Base-by-base conservation (phyloP, 2,113 vertebrate genomes). In the Leucoraja erinaceus region DNA sequence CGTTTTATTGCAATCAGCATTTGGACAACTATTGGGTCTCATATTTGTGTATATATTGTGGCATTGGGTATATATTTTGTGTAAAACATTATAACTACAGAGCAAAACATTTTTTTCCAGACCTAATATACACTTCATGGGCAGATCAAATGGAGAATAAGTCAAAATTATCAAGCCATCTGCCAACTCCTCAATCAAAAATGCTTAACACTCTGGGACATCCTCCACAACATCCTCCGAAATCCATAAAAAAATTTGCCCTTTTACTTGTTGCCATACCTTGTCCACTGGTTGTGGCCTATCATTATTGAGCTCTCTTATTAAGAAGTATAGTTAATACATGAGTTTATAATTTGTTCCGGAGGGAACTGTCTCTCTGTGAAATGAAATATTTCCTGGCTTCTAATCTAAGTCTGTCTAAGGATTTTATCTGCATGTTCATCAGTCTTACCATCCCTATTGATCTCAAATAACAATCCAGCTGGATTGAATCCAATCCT, bases 351-450 rank as follows among this genome's bases (percentile, higher is more conserved):
- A 59, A 84, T 14, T 28, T 61, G 25, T 59, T 59, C 25, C 81
- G 61, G 56, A 84, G 56, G 25, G 56, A 83, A 16, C 9, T 56
- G 22, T 83, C 18, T 28, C 78, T 22, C 22, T 59, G 47, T 25
- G 54, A 59, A 83, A 83, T 25, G 22, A 83, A 79, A 79, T 79
- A 79, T 22, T 81, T 81, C 6, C 78, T 56, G 78, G 77, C 77
- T 38, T 79, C 12, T 81, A 81, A 47, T 81, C 38, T 54, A 47
- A 79, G 33, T 79, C 77, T 47, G 38, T 16, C 33, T 79, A 7
- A 81, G 54, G 79, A 83, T 83, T 83, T 59, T 83, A 83, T 59
- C 25, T 83, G 47, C 20, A 83, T 61, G 81, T 84, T 84, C 81
- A 61, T 84, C 47, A 84, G 54, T 84, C 54, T 28, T 61, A 12